These are phyloP conservation scores for Drosophila affinis DNA, from an alignment of 2,888 invertebrate genomes.

Conservation along the genomic window DNA sequence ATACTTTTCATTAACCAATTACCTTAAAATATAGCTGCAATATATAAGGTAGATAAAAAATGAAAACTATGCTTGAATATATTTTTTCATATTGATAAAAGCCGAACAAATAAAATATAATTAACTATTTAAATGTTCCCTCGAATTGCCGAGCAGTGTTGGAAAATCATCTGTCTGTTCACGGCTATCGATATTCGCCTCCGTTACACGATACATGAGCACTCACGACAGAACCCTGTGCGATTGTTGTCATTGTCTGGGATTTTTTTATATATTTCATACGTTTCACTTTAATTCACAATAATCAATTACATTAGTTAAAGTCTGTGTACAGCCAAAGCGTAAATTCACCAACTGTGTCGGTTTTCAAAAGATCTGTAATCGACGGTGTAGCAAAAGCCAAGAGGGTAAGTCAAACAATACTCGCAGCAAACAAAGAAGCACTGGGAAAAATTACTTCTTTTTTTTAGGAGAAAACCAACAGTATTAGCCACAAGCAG, in stretches of 20 bases:
- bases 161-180: no score
- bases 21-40: not conserved
- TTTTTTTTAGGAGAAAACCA: not conserved
- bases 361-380: not conserved
- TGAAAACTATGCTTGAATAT: not conserved
- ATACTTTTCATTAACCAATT: not conserved
- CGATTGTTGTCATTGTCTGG: not conserved
- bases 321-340: not conserved
- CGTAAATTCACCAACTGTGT: not conserved
- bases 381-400: not conserved
- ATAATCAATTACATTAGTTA: not conserved
- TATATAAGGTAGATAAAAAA: not conserved
- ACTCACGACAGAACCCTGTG: not conserved
- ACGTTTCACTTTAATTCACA: not conserved
- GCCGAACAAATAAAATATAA: not conserved
- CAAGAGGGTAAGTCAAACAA: not conserved
- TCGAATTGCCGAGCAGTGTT: not conserved
- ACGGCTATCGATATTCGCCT: not conserved
- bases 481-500: not conserved
- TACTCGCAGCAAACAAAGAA: not conserved
- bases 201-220: not conserved
- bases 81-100: no score
- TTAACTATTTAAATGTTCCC: not conserved
- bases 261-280: not conserved
- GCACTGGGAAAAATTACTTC: not conserved